These are phyloP conservation scores for Halcyon badia DNA, from an alignment of 2,797 vertebrate genomes.

Conservation along the genomic window DNA sequence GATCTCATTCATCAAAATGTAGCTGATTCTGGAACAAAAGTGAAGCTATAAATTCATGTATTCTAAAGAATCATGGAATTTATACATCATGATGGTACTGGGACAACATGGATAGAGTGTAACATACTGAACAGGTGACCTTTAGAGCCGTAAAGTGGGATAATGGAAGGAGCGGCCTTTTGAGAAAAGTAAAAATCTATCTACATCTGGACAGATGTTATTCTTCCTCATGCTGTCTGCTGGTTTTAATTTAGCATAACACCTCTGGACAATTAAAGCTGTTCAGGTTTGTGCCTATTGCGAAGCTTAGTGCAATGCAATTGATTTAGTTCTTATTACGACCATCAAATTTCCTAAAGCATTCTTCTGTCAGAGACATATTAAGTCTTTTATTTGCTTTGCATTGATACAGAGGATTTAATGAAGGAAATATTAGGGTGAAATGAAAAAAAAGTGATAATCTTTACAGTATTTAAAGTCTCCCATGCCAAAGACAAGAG, in stretches of 20 bases:
- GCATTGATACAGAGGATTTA: background rate
- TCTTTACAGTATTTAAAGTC: background rate
- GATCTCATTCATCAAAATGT: constrained; percentile 69
- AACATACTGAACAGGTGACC: background rate
- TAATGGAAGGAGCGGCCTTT: background rate
- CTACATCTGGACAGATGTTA: background rate
- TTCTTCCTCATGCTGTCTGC: background rate
- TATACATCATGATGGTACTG: background rate
- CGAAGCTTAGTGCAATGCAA: background rate
- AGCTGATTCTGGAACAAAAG: background rate
- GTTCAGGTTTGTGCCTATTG: background rate
- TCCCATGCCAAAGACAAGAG: background rate
- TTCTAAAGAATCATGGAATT: constrained; percentile 40
- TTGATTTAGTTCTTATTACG: background rate
- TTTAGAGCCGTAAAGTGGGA: background rate
- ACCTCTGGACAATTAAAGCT: background rate
- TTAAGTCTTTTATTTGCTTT: background rate
- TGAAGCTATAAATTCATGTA: constrained; percentile 36
- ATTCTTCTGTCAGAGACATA: background rate
- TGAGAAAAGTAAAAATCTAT: background rate
- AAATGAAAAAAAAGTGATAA: background rate
- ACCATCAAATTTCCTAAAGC: background rate
- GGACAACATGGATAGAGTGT: background rate
- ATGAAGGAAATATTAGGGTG: background rate
- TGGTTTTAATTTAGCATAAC: background rate